Evolutionary conservation across 53 echinoderm and acorn worm species (phyloP).

Genomic region (Echinarachnius parma): DNA sequence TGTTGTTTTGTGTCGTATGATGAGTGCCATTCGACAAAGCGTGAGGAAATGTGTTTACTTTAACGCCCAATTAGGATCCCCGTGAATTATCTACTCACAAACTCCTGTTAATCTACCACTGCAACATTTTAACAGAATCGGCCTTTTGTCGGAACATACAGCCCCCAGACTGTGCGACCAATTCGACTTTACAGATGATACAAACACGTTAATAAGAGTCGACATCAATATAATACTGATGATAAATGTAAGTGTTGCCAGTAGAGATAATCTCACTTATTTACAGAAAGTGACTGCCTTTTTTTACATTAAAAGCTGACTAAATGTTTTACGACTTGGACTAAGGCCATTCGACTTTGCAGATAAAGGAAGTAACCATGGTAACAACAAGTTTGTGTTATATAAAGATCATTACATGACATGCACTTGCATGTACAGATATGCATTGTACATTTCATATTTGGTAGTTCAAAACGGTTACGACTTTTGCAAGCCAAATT

Average conservation of each 20-base stretch:
- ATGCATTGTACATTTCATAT: too few species aligned
- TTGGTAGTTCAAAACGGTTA: too few species aligned
- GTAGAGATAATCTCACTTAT: neutral
- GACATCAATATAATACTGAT: neutral
- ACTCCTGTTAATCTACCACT: slow-evolving; percentile 3
- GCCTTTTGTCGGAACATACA: neutral
- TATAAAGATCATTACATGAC: too few species aligned
- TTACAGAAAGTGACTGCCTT: neutral
- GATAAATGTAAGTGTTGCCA: neutral
- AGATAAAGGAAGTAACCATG: too few species aligned
- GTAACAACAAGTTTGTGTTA: too few species aligned
- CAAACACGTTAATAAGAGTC: neutral
- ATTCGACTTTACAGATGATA: neutral
- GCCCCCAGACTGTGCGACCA: neutral
- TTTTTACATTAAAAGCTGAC: too few species aligned
- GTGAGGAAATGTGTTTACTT: neutral
- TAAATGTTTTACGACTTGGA: too few species aligned
- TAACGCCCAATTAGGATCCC: slow-evolving; percentile 28
- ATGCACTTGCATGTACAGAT: too few species aligned
- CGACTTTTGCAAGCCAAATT: too few species aligned
- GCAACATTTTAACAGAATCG: neutral
- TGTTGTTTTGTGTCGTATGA: slow-evolving; percentile 19
- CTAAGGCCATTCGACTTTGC: too few species aligned
- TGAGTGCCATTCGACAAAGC: neutral
- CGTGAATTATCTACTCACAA: neutral